These are phyloP conservation scores for Sinopyrophorus schimmeli DNA, from an alignment of 2,888 invertebrate genomes.

Conservation along the genomic window DNA sequence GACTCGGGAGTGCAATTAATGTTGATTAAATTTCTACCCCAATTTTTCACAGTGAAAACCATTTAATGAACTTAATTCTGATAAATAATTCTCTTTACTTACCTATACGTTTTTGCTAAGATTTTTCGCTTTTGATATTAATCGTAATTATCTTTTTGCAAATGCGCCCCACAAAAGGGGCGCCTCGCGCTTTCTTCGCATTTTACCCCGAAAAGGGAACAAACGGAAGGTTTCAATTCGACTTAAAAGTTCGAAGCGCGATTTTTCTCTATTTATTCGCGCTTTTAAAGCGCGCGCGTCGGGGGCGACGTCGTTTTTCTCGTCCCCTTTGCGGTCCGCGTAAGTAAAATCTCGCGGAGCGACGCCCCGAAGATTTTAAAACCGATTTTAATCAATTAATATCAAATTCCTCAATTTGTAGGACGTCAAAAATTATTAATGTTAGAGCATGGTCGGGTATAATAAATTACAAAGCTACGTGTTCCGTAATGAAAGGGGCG, in stretches of 20 bases:
- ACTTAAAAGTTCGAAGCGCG: neutral
- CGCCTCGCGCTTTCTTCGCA: conserved; percentile 5
- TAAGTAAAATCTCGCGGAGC: too few relatives aligned
- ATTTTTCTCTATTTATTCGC: too few relatives aligned
- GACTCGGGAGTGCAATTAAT: conserved; percentile 38
- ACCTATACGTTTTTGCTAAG: conserved; percentile 15
- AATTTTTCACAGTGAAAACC: conserved; percentile 38
- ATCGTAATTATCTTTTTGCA: conserved; percentile 18
- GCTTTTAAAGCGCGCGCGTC: too few relatives aligned
- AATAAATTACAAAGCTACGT: conserved; percentile 44
- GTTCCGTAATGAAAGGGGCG: conserved; percentile 44
- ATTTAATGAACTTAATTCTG: conserved; percentile 40
- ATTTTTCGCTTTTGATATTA: conserved; percentile 16
- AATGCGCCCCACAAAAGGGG: conserved; percentile 11
- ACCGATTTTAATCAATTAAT: conserved; percentile 34
- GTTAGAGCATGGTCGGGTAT: conserved; percentile 34
- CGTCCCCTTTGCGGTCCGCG: too few relatives aligned
- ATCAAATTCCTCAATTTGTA: conserved; percentile 43
- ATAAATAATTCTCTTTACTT: conserved; percentile 37
- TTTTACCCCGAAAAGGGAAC: too few relatives aligned
- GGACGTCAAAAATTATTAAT: conserved; percentile 39
- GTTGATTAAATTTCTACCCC: conserved; percentile 38
- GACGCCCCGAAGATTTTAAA: conserved; percentile 10
- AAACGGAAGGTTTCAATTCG: too few relatives aligned
- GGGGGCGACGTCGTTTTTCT: too few relatives aligned